These are phyloP conservation scores for Chironex yamaguchii DNA, from an alignment of 30 jellyfish, hydroid and myxozoan species.

Conservation along the genomic window DNA sequence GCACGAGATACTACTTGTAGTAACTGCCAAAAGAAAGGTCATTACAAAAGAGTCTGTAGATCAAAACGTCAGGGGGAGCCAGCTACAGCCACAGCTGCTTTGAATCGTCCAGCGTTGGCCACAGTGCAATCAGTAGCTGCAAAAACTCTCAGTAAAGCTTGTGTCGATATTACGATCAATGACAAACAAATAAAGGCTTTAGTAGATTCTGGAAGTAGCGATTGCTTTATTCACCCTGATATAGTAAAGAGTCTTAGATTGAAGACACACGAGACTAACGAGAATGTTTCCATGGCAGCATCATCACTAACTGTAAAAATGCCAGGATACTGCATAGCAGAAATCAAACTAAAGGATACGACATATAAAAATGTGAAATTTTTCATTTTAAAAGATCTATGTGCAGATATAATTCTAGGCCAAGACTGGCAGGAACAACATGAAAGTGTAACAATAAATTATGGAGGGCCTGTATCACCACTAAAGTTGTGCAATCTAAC, in stretches of 20 bases:
- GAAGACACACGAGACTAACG: slow-evolving; percentile 6
- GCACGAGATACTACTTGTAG: slow-evolving; percentile 70
- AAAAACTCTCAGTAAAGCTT: slow-evolving; percentile 20
- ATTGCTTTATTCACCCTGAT: slow-evolving; percentile 40
- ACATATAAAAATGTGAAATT: slow-evolving; percentile 3
- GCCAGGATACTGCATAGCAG: slow-evolving; percentile 35
- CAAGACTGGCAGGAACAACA: slow-evolving; percentile 62
- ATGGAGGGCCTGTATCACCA: slow-evolving; percentile 61
- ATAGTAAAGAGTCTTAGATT: slow-evolving; percentile 18
- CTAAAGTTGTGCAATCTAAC: slow-evolving; percentile 27
- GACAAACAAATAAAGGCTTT: slow-evolving; percentile 35
- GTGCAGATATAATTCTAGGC: slow-evolving; percentile 76
- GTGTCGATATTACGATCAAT: slow-evolving; percentile 35
- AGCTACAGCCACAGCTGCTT: slow-evolving; percentile 59
- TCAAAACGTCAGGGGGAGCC: slow-evolving; percentile 40
- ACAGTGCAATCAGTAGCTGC: slow-evolving; percentile 36
- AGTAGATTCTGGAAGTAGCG: slow-evolving; percentile 63
- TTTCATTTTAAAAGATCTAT: slow-evolving; percentile 36
- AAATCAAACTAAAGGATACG: too few species aligned
- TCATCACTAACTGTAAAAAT: slow-evolving; percentile 31
- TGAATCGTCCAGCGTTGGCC: slow-evolving; percentile 32
- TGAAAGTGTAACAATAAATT: slow-evolving; percentile 44
- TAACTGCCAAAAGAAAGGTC: slow-evolving; percentile 66
- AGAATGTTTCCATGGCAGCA: slow-evolving; percentile 61
- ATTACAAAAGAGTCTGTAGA: slow-evolving; percentile 49